Base-by-base conservation (phyloP, 2,888 invertebrate species). In the Lamproptera curius region DNA sequence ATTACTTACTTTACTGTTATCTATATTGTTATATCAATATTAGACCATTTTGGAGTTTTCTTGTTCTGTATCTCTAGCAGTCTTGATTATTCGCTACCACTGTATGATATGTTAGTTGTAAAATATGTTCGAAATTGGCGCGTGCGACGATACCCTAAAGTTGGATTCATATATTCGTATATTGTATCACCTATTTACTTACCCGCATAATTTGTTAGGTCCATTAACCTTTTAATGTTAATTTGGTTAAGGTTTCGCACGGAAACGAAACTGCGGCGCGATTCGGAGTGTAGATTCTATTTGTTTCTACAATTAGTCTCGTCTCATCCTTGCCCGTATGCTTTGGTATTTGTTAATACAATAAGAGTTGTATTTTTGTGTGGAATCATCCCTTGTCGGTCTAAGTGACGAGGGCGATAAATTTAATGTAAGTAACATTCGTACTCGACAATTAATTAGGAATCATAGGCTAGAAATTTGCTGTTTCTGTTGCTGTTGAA, bases 211-310 rank as follows among this genome's bases (percentile, higher is more conserved):
- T 62, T 65, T 59, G 48, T 62, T 64, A 65, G 62, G 59, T 56
- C 71, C 67, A 67, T 66, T 78, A 73, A 73, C 72, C 70, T 76
- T 72, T 76, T 76, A 49, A 70, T 72, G 58, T 76, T 78, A 80
- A 70, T 76, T 83, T 78, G 68, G 63, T 73, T 79, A 71, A 82
- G 85, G 85, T 86, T 86, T 86, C 85, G 85, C 81, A 80, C 67
- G 73, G 63, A 76, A 86, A 84, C 85, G 85, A 86, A 84, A 56
- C 63, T 57, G 47, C 52, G 54, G 49, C 57, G 57, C 52, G 51
- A 57, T 55, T 53, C 56, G 50, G 53, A 58, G 56, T 37, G 56
- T 60, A 59, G 58, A 46, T 49, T 49, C 41, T 50, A 51, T 56
- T 46, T 51, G 43, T 60, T 56, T 45, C 51, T 52, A 49, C 41